Conservation (phyloP, 2,113 vertebrate species). For the Myotis davidii region DNA sequence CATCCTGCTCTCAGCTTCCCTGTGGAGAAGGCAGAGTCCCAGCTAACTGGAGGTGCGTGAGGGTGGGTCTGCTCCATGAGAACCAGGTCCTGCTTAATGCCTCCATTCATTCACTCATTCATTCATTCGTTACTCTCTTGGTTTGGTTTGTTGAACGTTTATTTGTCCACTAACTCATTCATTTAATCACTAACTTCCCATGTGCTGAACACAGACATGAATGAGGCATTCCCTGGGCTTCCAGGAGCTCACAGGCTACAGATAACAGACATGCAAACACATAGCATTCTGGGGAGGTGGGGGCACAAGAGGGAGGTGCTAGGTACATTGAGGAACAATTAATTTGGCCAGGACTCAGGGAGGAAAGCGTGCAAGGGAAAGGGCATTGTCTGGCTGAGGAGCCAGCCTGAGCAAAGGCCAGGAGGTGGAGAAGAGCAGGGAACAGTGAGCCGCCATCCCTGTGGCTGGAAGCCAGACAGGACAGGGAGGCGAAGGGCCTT, state of each 20-base stretch:
- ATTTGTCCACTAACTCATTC: neutral
- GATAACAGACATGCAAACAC: neutral
- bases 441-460: neutral
- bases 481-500: neutral
- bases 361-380: neutral
- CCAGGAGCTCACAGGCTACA: neutral
- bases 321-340: neutral
- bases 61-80: neutral
- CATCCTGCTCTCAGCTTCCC: neutral
- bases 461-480: neutral
- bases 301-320: neutral
- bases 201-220: neutral
- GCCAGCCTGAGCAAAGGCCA: neutral
- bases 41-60: neutral
- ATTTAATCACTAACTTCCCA: neutral
- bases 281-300: rapidly evolving
- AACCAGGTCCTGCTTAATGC: neutral
- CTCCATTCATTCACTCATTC: neutral
- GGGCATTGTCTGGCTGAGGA: neutral
- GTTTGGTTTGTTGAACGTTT: neutral
- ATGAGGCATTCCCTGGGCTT: neutral
- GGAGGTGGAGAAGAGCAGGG: neutral
- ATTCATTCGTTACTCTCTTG: neutral
- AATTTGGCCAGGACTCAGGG: neutral
- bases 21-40: neutral